phyloP scores from a whole-genome alignment of 2,888 invertebrate genomes.

The Cephus pygmeus region DNA sequence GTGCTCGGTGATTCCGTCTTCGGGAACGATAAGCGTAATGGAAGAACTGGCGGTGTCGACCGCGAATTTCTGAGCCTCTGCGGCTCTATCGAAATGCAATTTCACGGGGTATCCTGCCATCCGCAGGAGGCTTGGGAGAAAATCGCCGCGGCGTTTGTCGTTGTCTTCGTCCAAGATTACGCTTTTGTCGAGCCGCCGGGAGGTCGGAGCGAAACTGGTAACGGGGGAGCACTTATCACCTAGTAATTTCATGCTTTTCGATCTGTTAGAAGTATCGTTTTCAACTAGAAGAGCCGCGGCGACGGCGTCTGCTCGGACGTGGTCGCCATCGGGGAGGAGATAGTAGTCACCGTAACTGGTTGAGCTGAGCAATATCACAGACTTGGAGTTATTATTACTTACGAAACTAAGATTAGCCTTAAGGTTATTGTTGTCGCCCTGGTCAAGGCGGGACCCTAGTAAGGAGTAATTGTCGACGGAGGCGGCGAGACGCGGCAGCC shows the following conservation, averaged over 20 bases:
- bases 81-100: slow-evolving; percentile 31
- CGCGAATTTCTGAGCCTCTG: slow-evolving; percentile 42
- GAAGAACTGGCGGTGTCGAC: slow-evolving; percentile 61
- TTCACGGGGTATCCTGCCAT: slow-evolving; percentile 22
- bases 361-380: slow-evolving; percentile 67
- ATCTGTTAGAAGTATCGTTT: slow-evolving; percentile 26
- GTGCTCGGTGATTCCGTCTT: slow-evolving; percentile 61
- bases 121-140: slow-evolving; percentile 18
- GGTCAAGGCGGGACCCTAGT: slow-evolving; percentile 63
- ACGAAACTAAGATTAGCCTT: slow-evolving; percentile 65
- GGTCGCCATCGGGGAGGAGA: slow-evolving; percentile 46
- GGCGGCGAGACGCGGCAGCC: slow-evolving; percentile 60
- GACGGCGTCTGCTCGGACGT: slow-evolving; percentile 39
- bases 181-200: slow-evolving; percentile 17
- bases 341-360: slow-evolving; percentile 62
- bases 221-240: slow-evolving; percentile 37
- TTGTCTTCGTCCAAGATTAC: slow-evolving; percentile 25
- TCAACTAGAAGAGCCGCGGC: slow-evolving; percentile 32
- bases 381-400: slow-evolving; percentile 65
- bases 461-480: slow-evolving; percentile 64
- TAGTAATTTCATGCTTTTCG: slow-evolving; percentile 35
- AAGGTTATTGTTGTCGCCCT: slow-evolving; percentile 64
- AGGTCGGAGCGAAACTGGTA: slow-evolving; percentile 30
- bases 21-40: slow-evolving; percentile 66
- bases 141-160: slow-evolving; percentile 22